These are phyloP conservation scores for Myioborus miniatus DNA, from an alignment of 2,797 vertebrate genomes.

Conservation along the genomic window DNA sequence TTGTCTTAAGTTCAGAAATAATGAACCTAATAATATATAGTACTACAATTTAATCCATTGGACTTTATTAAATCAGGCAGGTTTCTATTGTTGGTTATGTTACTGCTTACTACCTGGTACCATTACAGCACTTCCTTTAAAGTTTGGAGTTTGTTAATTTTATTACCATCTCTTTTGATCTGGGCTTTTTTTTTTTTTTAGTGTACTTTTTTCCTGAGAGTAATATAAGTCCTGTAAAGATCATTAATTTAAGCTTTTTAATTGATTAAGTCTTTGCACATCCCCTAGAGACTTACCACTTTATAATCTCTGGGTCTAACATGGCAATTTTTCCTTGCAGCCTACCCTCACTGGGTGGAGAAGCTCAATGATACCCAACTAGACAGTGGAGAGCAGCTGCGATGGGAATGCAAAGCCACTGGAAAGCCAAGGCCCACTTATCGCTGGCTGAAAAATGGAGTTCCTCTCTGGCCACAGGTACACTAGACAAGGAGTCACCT, in stretches of 20 bases:
- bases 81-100: neutral
- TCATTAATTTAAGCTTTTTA: neutral
- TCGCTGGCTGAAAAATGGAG: constrained; percentile 91
- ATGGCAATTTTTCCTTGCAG: constrained; percentile 69
- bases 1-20: neutral
- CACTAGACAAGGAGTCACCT: neutral
- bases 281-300: neutral
- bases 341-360: constrained; percentile 90
- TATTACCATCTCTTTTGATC: neutral
- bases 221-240: neutral
- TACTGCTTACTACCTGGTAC: neutral
- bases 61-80: neutral
- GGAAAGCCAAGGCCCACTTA: constrained; percentile 92
- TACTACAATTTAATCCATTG: neutral
- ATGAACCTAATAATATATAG: neutral
- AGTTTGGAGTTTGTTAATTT: neutral
- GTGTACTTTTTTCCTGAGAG: neutral
- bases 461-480: constrained; percentile 81
- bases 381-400: constrained; percentile 92
- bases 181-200: neutral
- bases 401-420: constrained; percentile 93
- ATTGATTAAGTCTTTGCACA: neutral
- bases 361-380: constrained; percentile 93
- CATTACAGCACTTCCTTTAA: neutral
- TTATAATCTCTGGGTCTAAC: neutral